Base-by-base conservation (phyloP, 2,888 invertebrate species). In the Tanytarsus gracilentus region DNA sequence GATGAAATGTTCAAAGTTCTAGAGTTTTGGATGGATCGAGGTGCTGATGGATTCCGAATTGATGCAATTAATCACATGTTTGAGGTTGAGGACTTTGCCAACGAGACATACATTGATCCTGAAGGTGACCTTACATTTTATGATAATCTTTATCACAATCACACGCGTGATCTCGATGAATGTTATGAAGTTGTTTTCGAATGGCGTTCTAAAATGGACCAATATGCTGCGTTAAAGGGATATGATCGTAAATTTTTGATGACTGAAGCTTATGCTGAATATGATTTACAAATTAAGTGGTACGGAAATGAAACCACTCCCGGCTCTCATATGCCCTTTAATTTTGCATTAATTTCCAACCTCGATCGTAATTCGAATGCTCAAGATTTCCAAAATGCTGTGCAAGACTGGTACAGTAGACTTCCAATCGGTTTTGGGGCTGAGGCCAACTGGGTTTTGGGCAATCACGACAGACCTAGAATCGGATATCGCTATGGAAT, bases 21-120 rank as follows among this genome's bases (percentile, higher is more conserved):
- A 16, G 77, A 75, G 64, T 90, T 82, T 68, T 95, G 94, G 94
- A 69, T 95, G 50, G 82, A 84, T 56, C 82, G 82, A 66, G 93
- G 92, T 0, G 82, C 92, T 0, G 87, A 88, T 68, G 96, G 95
- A 1, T 91, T 95, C 67, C 81, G 93, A 65, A 78, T 95, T 36
- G 88, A 89, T 67, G 88, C 89, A 1, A 79, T 88, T 7, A 72
- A 77, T 63, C 82, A 81, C 72, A 68, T 85, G 39, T 83, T 79
- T 63, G 85, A 86, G 72, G 76, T 72, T 29, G 77, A 77, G 8
- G 62, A 69, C 55, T 73, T 77, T 36, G 71, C 71, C 1, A 78
- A 85, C 68, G 85, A 83, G 68, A 82, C 81, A 2, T 63, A 70
- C 14, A 74, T 77, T 40, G 76, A 75, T 2, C 64, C 68, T 3